phyloP scores from a whole-genome alignment of 2,113 vertebrate genomes.

The Emberiza fucata region DNA sequence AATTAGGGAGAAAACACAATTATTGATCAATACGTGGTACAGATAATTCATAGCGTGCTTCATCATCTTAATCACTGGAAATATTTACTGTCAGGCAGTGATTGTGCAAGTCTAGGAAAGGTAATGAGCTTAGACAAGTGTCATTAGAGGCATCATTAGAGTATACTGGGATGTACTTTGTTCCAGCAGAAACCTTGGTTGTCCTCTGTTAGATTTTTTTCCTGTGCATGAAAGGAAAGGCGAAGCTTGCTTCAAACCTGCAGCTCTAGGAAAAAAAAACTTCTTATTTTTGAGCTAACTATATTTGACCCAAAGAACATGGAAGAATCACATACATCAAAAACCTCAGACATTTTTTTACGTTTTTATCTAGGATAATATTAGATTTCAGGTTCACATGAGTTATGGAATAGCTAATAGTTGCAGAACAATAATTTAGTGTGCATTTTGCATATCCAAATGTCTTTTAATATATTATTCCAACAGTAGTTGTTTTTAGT shows the following conservation, averaged over 20 bases:
- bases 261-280: not conserved
- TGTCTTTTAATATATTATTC: not conserved
- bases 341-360: not conserved
- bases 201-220: not conserved
- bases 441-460: not conserved
- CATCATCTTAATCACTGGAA: not conserved
- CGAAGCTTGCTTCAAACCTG: not conserved
- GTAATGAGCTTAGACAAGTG: not conserved
- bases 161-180: not conserved
- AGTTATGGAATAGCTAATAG: not conserved
- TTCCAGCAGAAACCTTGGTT: not conserved
- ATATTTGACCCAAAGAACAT: not conserved
- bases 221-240: not conserved
- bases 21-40: not conserved
- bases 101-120: not conserved
- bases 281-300: not conserved
- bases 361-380: not conserved
- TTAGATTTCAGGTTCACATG: not conserved
- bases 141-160: not conserved
- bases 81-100: not conserved
- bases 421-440: not conserved
- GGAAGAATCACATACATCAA: not conserved
- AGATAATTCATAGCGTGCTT: not conserved
- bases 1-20: not conserved
- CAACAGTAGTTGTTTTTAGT: not conserved